Evolutionary conservation across 2,113 vertebrate genomes (phyloP).

Genomic region (Pteropus alecto): DNA sequence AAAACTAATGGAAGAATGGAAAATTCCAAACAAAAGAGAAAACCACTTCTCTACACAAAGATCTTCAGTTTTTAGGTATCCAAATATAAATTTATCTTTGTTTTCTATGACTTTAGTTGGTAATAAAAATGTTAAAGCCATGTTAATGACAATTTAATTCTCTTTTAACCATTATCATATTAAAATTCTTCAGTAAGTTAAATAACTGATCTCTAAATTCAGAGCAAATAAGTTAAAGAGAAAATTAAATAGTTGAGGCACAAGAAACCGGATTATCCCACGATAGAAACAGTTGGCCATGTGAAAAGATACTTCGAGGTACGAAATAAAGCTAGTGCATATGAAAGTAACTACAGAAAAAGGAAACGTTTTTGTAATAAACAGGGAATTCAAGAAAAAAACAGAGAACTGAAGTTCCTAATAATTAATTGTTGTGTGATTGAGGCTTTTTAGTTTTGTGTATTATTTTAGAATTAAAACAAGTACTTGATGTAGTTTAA

Average conservation of each 20-base stretch:
- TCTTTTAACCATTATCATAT: not conserved
- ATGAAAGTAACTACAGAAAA: not conserved
- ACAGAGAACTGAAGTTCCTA: not conserved
- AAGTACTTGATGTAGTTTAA: not conserved
- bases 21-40: conserved; percentile 5
- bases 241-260: not conserved
- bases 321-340: conserved; percentile 19
- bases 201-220: not conserved
- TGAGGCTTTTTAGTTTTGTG: not conserved
- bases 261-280: not conserved
- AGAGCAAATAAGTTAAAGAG: conserved; percentile 5
- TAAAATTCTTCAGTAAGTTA: conserved; percentile 8
- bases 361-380: not conserved
- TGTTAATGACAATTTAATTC: not conserved
- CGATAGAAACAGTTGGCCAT: not conserved
- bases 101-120: not conserved
- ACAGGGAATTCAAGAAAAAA: not conserved
- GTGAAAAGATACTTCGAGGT: not conserved
- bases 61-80: not conserved
- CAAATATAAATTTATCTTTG: not conserved
- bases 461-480: not conserved
- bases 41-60: not conserved
- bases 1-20: conserved; percentile 1
- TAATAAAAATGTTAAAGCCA: conserved; percentile 3
- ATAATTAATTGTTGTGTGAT: not conserved